A percentile compares a stretch with the other conserved stretches of the same genome.
Conservation (phyloP, 2,888 invertebrate species). For the Bunonema sp. region DNA sequence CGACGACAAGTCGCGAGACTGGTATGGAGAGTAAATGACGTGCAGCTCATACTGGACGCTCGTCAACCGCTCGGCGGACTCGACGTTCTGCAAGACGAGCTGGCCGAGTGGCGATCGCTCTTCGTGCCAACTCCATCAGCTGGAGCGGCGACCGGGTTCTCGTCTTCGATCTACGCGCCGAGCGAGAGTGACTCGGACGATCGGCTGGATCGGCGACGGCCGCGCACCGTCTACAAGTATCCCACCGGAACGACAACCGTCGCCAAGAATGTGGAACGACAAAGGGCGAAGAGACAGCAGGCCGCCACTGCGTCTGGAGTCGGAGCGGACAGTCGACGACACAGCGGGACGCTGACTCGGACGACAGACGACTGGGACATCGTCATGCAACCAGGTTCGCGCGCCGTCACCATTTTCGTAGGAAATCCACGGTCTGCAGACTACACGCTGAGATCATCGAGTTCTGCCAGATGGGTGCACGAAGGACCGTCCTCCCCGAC, state of each 20-base stretch:
- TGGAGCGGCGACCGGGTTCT: neutral
- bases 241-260: slow-evolving; percentile 21
- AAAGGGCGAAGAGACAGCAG: slow-evolving; percentile 23
- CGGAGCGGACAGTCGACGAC: slow-evolving; percentile 7
- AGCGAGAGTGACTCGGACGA: slow-evolving; percentile 10
- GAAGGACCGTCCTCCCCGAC: no score
- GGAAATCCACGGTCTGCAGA: no score
- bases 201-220: slow-evolving; percentile 7
- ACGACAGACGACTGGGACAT: slow-evolving; percentile 4
- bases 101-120: slow-evolving; percentile 19
- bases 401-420: no score
- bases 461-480: no score
- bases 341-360: neutral
- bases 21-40: slow-evolving; percentile 1
- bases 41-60: slow-evolving; percentile 19
- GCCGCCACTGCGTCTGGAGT: slow-evolving; percentile 20
- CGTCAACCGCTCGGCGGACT: slow-evolving; percentile 16
- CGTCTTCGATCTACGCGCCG: slow-evolving; percentile 10
- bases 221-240: slow-evolving; percentile 2
- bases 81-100: slow-evolving; percentile 19
- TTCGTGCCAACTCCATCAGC: no score
- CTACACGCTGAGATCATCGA: no score
- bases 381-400: no score
- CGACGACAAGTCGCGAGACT: slow-evolving; percentile 1
- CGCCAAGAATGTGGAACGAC: slow-evolving; percentile 26